A percentile compares a stretch with the other conserved stretches of the same genome.
Conservation (phyloP, 1,140 invertebrate genomes). For the Eumaeus atala region DNA sequence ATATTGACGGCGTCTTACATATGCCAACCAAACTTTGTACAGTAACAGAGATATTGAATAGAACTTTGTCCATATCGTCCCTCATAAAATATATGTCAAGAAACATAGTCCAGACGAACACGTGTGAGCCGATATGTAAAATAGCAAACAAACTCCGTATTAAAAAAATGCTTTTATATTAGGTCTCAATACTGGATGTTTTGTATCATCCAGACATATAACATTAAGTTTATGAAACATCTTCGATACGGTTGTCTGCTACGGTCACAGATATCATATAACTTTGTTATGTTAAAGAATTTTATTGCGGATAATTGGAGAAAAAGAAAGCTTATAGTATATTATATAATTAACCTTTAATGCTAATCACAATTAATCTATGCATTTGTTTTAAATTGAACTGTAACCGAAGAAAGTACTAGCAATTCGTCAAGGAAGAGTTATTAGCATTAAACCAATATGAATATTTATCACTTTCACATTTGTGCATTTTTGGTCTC, state of each 20-base stretch:
- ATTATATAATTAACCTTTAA: no score
- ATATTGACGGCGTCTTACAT: slow-evolving; percentile 33
- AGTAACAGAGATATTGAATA: slow-evolving; percentile 43
- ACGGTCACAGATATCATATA: no score
- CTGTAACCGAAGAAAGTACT: no score
- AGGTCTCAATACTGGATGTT: slow-evolving; percentile 45
- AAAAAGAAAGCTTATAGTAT: no score
- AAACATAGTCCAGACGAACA: slow-evolving; percentile 42
- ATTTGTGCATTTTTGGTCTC: no score
- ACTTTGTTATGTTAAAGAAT: no score
- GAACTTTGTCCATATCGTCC: slow-evolving; percentile 37
- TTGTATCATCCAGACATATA: slow-evolving; percentile 33
- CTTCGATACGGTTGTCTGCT: background rate
- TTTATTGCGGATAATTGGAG: no score
- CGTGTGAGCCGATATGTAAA: slow-evolving; percentile 29
- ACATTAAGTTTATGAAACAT: slow-evolving; percentile 18
- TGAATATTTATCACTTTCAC: no score
- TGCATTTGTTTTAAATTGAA: no score
- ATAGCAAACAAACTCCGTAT: slow-evolving; percentile 27
- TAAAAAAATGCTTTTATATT: slow-evolving; percentile 43
- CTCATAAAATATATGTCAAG: slow-evolving; percentile 40
- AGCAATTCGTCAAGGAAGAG: no score
- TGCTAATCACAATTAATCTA: no score
- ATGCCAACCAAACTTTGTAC: slow-evolving; percentile 32
- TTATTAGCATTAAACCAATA: no score